Evolutionary conservation across 2,888 invertebrate genomes (phyloP).

Genomic region (Galerucella pusilla): DNA sequence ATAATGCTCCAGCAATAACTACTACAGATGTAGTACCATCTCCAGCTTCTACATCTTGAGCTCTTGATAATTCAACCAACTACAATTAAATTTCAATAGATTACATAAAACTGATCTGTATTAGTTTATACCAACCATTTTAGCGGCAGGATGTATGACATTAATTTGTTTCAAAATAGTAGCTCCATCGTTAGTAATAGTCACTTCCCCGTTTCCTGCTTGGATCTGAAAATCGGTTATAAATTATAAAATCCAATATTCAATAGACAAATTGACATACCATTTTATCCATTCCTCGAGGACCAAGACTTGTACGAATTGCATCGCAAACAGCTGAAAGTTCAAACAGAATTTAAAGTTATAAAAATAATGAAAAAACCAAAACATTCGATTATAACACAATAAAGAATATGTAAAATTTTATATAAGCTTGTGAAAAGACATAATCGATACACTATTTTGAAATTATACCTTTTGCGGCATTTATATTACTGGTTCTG

Average conservation of each 20-base stretch:
- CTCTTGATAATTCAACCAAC: constrained; percentile 97
- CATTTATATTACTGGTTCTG: constrained; percentile 94
- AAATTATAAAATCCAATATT: not conserved
- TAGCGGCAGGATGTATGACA: constrained; percentile 97
- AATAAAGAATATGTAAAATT: constrained; percentile 8
- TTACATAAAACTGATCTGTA: not conserved
- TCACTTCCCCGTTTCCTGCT: constrained; percentile 96
- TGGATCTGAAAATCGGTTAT: constrained; percentile 80
- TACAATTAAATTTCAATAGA: constrained; percentile 58
- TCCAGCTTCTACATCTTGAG: constrained; percentile 99
- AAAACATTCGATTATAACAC: constrained; percentile 18
- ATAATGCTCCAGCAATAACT: constrained; percentile 93
- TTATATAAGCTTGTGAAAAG: not conserved
- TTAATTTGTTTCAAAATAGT: constrained; percentile 99
- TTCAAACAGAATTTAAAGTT: constrained; percentile 44
- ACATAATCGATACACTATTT: constrained; percentile 23
- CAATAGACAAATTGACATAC: constrained; percentile 65
- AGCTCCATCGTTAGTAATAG: constrained; percentile 99
- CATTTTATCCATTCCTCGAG: constrained; percentile 99
- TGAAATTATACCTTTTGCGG: constrained; percentile 86
- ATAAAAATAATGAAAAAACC: constrained; percentile 6
- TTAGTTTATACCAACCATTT: constrained; percentile 79
- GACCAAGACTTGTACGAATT: constrained; percentile 97
- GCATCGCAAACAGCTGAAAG: constrained; percentile 96
- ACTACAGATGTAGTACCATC: constrained; percentile 99